A percentile compares a stretch with the other conserved stretches of the same genome.
phyloP scores from a whole-genome alignment of 1,140 invertebrate species.

The Ericerus pela region DNA sequence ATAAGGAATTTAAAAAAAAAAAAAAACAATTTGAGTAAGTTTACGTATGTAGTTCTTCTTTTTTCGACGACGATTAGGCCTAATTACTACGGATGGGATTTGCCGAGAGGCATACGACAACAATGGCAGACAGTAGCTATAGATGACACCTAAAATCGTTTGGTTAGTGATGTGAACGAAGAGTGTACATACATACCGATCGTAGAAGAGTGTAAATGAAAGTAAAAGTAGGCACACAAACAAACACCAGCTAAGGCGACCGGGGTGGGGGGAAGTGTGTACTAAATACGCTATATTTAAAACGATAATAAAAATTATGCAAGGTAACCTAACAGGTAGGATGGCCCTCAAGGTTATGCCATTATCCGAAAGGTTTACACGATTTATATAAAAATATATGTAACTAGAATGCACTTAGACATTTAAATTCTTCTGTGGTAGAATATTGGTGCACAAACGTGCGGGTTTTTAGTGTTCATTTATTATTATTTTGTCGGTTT shows the following conservation, averaged over 20 bases:
- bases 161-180: no score
- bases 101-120: background rate
- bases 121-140: no score
- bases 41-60: no score
- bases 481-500: no score
- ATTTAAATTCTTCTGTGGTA: conserved; percentile 3
- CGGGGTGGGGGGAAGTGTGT: conserved; percentile 8
- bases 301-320: conserved; percentile 11
- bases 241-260: no score
- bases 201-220: no score
- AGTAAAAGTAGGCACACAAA: conserved; percentile 12
- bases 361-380: conserved; percentile 11
- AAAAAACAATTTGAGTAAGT: no score
- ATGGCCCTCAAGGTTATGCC: conserved; percentile 9
- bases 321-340: conserved; percentile 10
- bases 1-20: no score
- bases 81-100: background rate
- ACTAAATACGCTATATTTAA: conserved; percentile 12
- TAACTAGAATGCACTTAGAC: conserved; percentile 8
- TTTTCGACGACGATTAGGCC: no score
- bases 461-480: background rate
- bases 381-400: conserved; percentile 12
- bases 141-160: conserved; percentile 3
- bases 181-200: no score
- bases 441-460: background rate